Evolutionary conservation across 2,797 vertebrate species (phyloP).

Genomic region (Peromyscus eremicus): DNA sequence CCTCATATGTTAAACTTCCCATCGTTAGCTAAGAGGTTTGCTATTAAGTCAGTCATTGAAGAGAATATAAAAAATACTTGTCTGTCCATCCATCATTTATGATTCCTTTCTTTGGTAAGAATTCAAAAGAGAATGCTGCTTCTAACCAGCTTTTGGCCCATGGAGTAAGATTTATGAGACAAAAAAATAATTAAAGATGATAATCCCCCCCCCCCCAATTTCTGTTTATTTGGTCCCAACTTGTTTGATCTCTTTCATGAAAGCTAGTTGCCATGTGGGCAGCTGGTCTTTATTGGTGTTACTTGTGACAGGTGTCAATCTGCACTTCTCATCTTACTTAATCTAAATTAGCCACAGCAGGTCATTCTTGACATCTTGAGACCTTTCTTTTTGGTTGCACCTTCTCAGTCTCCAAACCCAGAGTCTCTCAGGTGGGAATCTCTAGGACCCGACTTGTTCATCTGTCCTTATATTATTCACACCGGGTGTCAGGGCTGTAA

Average conservation of each 20-base stretch:
- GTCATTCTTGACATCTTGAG: neutral
- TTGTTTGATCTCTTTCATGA: conserved; percentile 45
- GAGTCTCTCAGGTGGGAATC: neutral
- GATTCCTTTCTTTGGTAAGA: neutral
- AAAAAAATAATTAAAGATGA: neutral
- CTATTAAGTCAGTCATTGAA: neutral
- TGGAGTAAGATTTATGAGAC: conserved; percentile 46
- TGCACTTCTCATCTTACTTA: neutral
- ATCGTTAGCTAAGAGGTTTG: neutral
- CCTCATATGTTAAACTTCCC: neutral
- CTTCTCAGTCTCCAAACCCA: neutral
- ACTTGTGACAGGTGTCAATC: neutral
- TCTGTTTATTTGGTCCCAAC: conserved; percentile 29
- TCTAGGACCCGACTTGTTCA: neutral
- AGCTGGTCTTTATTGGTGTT: neutral
- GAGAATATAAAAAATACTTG: neutral
- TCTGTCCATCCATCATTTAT: neutral
- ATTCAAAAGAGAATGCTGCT: neutral
- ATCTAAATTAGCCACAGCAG: neutral
- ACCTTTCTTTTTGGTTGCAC: neutral
- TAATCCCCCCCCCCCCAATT: neutral
- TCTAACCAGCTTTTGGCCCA: neutral
- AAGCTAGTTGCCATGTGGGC: neutral
- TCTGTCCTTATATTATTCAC: neutral
- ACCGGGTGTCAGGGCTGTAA: neutral